Percentiles rank a stretch among this genome's conserved stretches.
Evolutionary conservation across 2,113 vertebrate species (phyloP).

Genomic region (Cyanoderma ruficeps): DNA sequence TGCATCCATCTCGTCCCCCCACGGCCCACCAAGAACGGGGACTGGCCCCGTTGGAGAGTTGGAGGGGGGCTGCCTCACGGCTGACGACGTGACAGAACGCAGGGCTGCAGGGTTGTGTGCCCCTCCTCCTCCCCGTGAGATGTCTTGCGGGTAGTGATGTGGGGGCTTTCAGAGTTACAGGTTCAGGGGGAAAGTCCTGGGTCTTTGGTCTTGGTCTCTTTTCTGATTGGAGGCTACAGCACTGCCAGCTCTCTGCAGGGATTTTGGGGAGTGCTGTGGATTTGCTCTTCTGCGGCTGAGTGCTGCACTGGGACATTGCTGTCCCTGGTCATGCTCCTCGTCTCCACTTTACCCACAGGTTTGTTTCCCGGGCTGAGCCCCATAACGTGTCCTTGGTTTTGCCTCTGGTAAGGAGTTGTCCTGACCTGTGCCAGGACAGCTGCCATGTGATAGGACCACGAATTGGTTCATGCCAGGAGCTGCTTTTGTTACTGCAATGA

Average conservation of each 20-base stretch:
- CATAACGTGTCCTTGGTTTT: neutral
- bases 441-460: neutral
- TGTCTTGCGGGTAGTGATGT: neutral
- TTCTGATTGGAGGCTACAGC: neutral
- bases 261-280: neutral
- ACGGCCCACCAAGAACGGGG: accelerated
- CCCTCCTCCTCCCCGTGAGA: neutral
- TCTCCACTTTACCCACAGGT: neutral
- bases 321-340: neutral
- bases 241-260: accelerated
- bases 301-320: accelerated
- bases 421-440: neutral
- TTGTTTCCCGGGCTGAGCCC: neutral
- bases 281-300: neutral
- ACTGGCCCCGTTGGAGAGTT: accelerated
- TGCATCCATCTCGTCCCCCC: accelerated
- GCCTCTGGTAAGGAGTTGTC: neutral
- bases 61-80: neutral
- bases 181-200: neutral
- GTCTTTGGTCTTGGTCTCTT: neutral
- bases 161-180: neutral
- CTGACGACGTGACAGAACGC: neutral
- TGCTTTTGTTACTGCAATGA: neutral
- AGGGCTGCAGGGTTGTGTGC: neutral
- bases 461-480: neutral